Conservation (phyloP, 2,797 vertebrate genomes). For the Dendrocincla fuliginosa region DNA sequence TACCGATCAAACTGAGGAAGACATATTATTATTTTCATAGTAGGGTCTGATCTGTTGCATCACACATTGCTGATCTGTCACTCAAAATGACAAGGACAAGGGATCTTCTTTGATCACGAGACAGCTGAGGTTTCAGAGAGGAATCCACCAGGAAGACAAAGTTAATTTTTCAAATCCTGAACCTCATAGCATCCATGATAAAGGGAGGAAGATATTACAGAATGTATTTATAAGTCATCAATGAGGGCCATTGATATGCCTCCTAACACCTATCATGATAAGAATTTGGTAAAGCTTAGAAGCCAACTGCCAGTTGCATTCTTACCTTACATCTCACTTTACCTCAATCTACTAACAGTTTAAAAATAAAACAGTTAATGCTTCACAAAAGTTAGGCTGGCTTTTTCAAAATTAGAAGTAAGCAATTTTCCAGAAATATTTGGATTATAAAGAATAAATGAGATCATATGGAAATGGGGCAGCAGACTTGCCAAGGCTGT, state of each 20-base stretch:
- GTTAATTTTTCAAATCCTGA: slow-evolving; percentile 22
- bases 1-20: slow-evolving; percentile 65
- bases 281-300: slow-evolving; percentile 32
- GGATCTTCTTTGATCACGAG: slow-evolving; percentile 73
- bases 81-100: slow-evolving; percentile 68
- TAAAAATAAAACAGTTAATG: slow-evolving; percentile 29
- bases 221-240: neutral
- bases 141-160: slow-evolving; percentile 49
- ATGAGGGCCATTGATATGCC: slow-evolving; percentile 12
- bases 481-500: neutral
- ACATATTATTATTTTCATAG: slow-evolving; percentile 74
- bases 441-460: neutral
- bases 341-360: slow-evolving; percentile 1
- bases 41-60: slow-evolving; percentile 60
- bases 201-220: neutral
- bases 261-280: neutral
- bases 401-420: neutral
- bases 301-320: slow-evolving; percentile 5
- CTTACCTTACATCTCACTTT: slow-evolving; percentile 6
- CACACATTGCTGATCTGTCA: slow-evolving; percentile 69
- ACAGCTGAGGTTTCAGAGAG: slow-evolving; percentile 57
- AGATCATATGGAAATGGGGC: neutral
- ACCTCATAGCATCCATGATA: neutral
- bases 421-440: neutral
- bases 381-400: neutral